These are phyloP conservation scores for Canis aureus DNA, from an alignment of 2,113 vertebrate genomes.

Conservation along the genomic window DNA sequence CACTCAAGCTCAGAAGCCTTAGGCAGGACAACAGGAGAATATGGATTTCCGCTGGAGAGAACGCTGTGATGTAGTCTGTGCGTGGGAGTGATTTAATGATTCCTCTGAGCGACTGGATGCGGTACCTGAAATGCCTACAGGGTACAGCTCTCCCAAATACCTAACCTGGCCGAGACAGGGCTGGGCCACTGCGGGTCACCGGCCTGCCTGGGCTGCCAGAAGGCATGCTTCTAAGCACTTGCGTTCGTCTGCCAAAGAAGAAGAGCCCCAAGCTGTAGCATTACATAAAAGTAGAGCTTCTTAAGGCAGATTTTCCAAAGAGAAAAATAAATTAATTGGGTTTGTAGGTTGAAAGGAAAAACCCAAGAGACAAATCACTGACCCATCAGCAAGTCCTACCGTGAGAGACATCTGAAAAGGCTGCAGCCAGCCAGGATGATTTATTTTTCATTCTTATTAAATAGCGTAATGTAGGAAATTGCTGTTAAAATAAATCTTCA, in stretches of 20 bases:
- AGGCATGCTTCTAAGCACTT: constrained; percentile 68
- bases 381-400: constrained; percentile 23
- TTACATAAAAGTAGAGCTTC: constrained; percentile 76
- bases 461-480: not conserved
- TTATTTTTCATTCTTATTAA: constrained; percentile 47
- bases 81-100: constrained; percentile 76
- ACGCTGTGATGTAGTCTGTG: not conserved
- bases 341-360: constrained; percentile 79
- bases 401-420: not conserved
- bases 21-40: not conserved
- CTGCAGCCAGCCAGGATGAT: not conserved
- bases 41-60: constrained; percentile 23
- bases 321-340: constrained; percentile 82
- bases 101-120: constrained; percentile 45
- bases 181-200: constrained; percentile 50
- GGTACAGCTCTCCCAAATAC: constrained; percentile 48
- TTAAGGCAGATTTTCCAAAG: constrained; percentile 73
- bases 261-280: constrained; percentile 67
- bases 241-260: constrained; percentile 58
- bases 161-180: not conserved
- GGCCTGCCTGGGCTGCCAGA: constrained; percentile 61
- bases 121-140: constrained; percentile 50
- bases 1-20: constrained; percentile 32
- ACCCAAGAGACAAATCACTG: constrained; percentile 71
- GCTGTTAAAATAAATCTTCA: constrained; percentile 59